Percentiles rank a stretch among this genome's conserved stretches.
Conservation (phyloP, 2,888 invertebrate species). For the Cataglyphis rosenhaueri region DNA sequence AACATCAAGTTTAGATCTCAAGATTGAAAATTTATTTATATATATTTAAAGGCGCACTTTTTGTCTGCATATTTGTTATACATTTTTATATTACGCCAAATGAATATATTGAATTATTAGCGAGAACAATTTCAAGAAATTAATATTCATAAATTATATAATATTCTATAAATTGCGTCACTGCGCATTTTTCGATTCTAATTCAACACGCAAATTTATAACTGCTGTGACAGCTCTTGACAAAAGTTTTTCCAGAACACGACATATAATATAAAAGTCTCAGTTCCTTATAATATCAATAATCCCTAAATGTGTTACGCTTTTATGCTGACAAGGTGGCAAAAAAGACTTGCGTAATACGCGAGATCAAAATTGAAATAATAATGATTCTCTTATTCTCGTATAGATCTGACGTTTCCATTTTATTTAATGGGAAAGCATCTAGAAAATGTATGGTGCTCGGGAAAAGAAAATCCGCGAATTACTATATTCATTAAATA, state of each 20-base stretch:
- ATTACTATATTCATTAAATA: not conserved
- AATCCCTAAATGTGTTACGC: not conserved
- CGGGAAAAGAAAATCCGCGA: not conserved
- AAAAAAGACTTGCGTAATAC: constrained; percentile 17
- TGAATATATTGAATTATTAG: not conserved
- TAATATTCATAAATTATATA: no score
- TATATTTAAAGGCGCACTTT: not conserved
- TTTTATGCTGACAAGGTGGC: not conserved
- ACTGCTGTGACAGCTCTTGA: not conserved
- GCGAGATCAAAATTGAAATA: constrained; percentile 36
- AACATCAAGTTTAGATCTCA: not conserved
- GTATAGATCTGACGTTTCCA: not conserved
- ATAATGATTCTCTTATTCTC: constrained; percentile 18
- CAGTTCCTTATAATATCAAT: constrained; percentile 38
- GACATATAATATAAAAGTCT: not conserved
- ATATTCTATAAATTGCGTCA: not conserved
- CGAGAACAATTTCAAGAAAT: not conserved
- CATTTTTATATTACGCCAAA: not conserved
- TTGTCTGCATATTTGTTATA: not conserved
- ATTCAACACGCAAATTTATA: not conserved
- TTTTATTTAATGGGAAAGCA: constrained; percentile 30
- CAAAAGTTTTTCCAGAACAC: not conserved
- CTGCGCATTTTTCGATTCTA: not conserved
- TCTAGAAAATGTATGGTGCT: not conserved
- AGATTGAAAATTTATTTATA: not conserved